A percentile compares a stretch with the other conserved stretches of the same genome.
phyloP scores from a whole-genome alignment of 2,797 vertebrate genomes.

The Sciaenops ocellatus region DNA sequence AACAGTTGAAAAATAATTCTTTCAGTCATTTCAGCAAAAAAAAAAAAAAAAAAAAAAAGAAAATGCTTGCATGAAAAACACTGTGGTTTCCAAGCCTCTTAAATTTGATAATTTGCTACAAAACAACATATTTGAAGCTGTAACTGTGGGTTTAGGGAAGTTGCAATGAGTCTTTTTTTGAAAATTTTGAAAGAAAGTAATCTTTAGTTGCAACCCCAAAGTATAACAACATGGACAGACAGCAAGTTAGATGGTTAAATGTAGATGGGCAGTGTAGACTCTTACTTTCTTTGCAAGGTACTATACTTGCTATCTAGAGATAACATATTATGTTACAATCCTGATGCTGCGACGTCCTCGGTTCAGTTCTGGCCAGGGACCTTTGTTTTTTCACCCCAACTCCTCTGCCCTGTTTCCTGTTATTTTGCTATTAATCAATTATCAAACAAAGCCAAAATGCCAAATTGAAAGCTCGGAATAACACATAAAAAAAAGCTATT shows the following conservation, averaged over 20 bases:
- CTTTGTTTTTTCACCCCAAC: background rate
- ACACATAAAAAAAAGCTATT: background rate
- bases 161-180: background rate
- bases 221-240: no score
- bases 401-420: background rate
- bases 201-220: background rate
- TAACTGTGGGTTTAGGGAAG: background rate
- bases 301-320: background rate
- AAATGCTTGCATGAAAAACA: background rate
- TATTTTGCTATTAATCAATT: background rate
- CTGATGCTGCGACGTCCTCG: background rate
- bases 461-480: background rate
- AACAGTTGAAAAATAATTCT: background rate
- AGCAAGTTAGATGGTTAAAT: no score
- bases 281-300: background rate
- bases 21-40: background rate
- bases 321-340: background rate
- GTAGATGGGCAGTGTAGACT: background rate
- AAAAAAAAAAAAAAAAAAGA: background rate
- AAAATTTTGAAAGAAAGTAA: slow-evolving; percentile 8
- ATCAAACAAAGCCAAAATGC: background rate
- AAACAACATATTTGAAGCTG: background rate
- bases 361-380: background rate
- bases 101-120: background rate
- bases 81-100: background rate